phyloP scores from a whole-genome alignment of 2,797 vertebrate genomes.

The Gambusia yucatana region DNA sequence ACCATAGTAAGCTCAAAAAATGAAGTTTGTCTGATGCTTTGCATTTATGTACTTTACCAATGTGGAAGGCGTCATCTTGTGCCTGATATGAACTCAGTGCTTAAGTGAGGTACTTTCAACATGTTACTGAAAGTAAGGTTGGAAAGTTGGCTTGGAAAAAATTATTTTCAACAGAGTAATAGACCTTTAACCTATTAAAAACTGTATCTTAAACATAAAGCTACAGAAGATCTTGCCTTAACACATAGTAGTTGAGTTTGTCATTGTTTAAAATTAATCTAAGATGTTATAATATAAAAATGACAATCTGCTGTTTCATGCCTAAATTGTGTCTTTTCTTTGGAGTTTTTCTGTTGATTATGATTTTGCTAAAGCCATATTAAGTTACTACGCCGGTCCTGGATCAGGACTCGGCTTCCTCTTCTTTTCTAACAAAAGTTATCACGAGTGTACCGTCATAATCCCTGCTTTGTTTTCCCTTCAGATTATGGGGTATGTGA shows the following conservation, averaged over 20 bases:
- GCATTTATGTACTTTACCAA: neutral
- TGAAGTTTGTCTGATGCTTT: slow-evolving; percentile 44
- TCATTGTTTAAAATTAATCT: neutral
- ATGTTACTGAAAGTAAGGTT: neutral
- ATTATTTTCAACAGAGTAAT: neutral
- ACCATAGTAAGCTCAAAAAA: slow-evolving; percentile 15
- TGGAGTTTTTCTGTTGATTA: neutral
- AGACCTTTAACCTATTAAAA: neutral
- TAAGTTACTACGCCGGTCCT: neutral
- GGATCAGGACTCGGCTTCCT: neutral
- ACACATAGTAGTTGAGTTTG: neutral
- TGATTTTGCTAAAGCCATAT: neutral
- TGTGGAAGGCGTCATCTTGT: neutral
- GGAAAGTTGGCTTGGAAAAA: neutral
- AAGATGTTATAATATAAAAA: neutral
- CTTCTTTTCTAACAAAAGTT: neutral
- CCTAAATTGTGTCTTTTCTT: neutral
- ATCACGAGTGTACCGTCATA: neutral
- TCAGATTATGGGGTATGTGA: slow-evolving; percentile 75
- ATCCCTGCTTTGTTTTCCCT: slow-evolving; percentile 14
- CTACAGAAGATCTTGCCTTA: neutral
- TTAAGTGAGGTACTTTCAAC: neutral
- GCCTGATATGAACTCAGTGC: neutral
- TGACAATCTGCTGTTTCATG: neutral
- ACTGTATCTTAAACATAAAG: neutral